Evolutionary conservation across 2,113 vertebrate species (phyloP).

Genomic region (Chloebia gouldiae): DNA sequence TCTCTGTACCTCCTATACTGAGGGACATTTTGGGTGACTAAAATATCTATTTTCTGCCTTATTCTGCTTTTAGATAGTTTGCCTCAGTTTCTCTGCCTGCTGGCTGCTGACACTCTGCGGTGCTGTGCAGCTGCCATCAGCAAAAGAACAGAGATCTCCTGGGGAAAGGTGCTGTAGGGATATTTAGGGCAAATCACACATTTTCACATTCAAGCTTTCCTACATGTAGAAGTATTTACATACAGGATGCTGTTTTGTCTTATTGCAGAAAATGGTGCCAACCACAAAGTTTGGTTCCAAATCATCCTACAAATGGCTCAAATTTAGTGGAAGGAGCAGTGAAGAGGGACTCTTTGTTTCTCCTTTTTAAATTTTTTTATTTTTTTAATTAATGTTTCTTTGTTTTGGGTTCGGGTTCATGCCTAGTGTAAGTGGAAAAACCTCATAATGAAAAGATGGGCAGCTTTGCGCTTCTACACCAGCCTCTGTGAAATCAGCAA

Average conservation of each 20-base stretch:
- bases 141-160: neutral
- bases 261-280: neutral
- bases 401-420: neutral
- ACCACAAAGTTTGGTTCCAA: neutral
- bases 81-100: neutral
- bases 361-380: accelerated
- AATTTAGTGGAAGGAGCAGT: neutral
- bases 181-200: neutral
- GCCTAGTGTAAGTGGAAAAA: neutral
- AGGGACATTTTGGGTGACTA: neutral
- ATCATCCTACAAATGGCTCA: neutral
- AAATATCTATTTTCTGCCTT: neutral
- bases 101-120: neutral
- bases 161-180: neutral
- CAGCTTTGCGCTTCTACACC: neutral
- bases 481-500: neutral
- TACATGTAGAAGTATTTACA: neutral
- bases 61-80: neutral
- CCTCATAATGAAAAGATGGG: neutral
- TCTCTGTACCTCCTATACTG: neutral
- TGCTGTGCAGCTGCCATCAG: neutral
- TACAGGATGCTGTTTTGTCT: neutral
- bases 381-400: neutral
- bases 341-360: neutral
- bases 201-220: neutral